A percentile compares a stretch with the other conserved stretches of the same genome.
These are phyloP conservation scores for Ypsolopha sequella DNA, from an alignment of 2,888 invertebrate species.

Conservation along the genomic window DNA sequence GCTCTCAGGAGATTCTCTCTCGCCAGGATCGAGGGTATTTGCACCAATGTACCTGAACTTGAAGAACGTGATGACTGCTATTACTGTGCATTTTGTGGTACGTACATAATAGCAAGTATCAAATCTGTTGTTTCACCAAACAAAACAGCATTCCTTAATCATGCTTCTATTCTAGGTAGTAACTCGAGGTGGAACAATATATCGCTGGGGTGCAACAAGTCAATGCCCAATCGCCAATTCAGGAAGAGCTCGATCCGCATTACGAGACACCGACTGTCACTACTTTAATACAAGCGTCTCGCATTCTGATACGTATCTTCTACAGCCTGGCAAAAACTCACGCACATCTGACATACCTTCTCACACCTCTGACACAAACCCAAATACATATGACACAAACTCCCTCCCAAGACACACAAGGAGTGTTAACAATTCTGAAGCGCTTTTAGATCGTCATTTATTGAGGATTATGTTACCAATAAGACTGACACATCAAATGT, in stretches of 20 bases:
- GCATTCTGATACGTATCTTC: neutral
- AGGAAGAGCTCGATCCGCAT: conserved; percentile 28
- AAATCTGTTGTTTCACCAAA: too few relatives aligned
- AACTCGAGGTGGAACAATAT: conserved; percentile 54
- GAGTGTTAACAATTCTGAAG: conserved; percentile 18
- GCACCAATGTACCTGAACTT: conserved; percentile 46
- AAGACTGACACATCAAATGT: conserved; percentile 60
- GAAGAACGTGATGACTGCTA: conserved; percentile 22
- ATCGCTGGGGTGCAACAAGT: conserved; percentile 60
- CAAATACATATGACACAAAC: conserved; percentile 6
- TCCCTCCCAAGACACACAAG: conserved; percentile 4
- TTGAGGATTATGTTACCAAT: conserved; percentile 49
- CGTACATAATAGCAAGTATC: conserved; percentile 9
- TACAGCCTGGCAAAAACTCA: neutral
- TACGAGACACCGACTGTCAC: conserved; percentile 31
- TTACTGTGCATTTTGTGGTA: conserved; percentile 58
- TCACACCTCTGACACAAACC: neutral
- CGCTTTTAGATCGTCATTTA: conserved; percentile 35
- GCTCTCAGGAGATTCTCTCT: conserved; percentile 25
- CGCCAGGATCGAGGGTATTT: conserved; percentile 23
- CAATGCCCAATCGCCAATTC: conserved; percentile 45
- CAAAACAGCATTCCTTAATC: too few relatives aligned
- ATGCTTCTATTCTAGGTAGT: conserved; percentile 36
- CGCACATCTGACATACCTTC: neutral
- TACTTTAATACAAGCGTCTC: conserved; percentile 5